Base-by-base conservation (phyloP, 2,888 invertebrate genomes). In the Drosophila meridionalis region DNA sequence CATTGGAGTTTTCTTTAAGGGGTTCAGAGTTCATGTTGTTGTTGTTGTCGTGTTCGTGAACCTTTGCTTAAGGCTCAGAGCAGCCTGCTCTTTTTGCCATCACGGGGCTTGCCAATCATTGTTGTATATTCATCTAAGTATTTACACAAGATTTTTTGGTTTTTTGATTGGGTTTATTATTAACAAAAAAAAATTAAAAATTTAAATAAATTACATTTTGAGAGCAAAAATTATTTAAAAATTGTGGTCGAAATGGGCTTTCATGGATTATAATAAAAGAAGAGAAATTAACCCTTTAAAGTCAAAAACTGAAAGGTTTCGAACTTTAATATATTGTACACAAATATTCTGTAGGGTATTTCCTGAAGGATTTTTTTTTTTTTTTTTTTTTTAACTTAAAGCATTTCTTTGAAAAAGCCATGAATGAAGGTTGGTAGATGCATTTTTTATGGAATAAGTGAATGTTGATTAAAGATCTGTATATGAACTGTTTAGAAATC, bases 21-120 rank as follows among this genome's bases (percentile, higher is more conserved):
- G 48, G 59, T 38, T 71, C 47, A 55, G 53, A 59, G 65, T 55
- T 62, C 60, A 36, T 42, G 30, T 47, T 58, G 64, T 58, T 40
- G 38, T 45, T 58, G 63, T 58, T 64, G 64, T 61, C 50, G 60
- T 70, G 62, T 76, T 72, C 59, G 57, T 69, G 56, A 53, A 62
- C 67, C 57, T 61, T 67, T 43, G 50, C 55, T 74, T 79, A 71
- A 66, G 86, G 87, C 91, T 92, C 92, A 93, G 87, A 93, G 93
- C 85, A 93, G 92, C 85, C 93, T 91, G 83, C 93, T 93, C 92
- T 93, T 93, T 92, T 93, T 93, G 80, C 93, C 92, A 83, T 93
- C 92, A 69, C 93, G 91, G 78, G 92, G 90, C 90, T 93, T 93
- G 91, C 93, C 93, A 92, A 93, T 93, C 92, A 93, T 92, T 79